Base-by-base conservation (phyloP, 2,113 vertebrate species). In the Phasianus colchicus region DNA sequence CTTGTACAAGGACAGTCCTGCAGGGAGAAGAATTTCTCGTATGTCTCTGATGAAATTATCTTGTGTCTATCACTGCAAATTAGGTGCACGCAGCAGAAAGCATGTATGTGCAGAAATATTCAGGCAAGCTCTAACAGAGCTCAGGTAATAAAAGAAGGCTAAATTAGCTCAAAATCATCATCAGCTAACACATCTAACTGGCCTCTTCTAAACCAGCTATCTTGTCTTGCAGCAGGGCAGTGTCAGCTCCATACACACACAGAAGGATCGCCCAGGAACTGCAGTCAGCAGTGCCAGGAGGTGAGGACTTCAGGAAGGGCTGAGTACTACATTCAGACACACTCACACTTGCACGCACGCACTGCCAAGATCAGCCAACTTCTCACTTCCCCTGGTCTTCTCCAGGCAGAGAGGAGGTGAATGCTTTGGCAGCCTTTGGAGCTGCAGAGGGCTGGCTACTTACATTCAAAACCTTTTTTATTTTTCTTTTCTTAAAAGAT, bases 211-310 rank as follows among this genome's bases (percentile, higher is more conserved):
- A 89, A 18, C 14, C 36, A 58, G 3, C 4, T 87, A 14, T 89
- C 9, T 4, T 50, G 13, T 32, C 9, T 27, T 4, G 10, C 1
- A 5, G 3, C 5, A 47, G 12, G 14, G 5, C 3, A 1, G 18
- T 32, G 13, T 75, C 67, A 83, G 6, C 18, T 64, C 16, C n/a
- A 15, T 54, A 42, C 69, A 43, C 76, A 36, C 10, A 72, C 18
- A 3, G 0, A 55, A 13, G 6, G 17, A 11, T 42, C 18, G 42
- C 30, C 5, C 22, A 55, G 7, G 66, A 75, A 50, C 12, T 27
- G 3, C 10, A 85, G 34, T 24, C 6, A 2, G 43, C 16, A 61
- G 27, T 11, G 3, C 5, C 22, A 20, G 7, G 24, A 40, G 50
- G 6, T 2, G 29, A 69, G 27, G 3, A 7, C 48, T 7, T 25